A percentile compares a stretch with the other conserved stretches of the same genome.
Conservation (phyloP, 2,113 vertebrate genomes). For the Puntigrus tetrazona region DNA sequence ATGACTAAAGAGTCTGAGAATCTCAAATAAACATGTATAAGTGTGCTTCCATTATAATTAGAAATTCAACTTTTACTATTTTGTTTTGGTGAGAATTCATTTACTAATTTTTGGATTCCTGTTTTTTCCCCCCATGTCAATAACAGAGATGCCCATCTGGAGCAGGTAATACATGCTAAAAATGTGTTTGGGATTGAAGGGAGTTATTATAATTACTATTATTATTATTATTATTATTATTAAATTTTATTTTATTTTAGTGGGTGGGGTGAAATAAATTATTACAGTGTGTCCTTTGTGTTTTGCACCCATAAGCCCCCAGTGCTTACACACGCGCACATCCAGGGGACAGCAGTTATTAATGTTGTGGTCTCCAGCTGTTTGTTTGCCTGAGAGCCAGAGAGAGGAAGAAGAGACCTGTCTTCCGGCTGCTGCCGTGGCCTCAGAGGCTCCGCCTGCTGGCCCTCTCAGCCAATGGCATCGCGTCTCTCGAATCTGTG, state of each 20-base stretch:
- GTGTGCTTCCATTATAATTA: conserved; percentile 57
- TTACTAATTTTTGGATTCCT: conserved; percentile 31
- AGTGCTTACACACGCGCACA: conserved; percentile 2
- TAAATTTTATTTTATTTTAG: background rate
- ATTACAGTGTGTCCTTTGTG: conserved; percentile 19
- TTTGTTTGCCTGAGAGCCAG: conserved; percentile 11
- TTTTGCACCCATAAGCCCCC: conserved; percentile 33
- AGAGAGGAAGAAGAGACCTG: conserved; percentile 28
- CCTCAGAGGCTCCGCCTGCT: conserved; percentile 8
- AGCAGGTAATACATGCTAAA: conserved; percentile 14
- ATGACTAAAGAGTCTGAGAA: conserved; percentile 42
- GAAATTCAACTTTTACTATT: conserved; percentile 50
- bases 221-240: background rate
- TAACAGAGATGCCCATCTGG: conserved; percentile 1
- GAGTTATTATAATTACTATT: background rate
- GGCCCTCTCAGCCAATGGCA: conserved; percentile 2
- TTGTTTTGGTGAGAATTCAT: conserved; percentile 9
- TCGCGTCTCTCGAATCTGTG: conserved; percentile 43
- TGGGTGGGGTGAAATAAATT: conserved; percentile 28
- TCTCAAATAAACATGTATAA: conserved; percentile 59
- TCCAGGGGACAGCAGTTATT: conserved; percentile 17
- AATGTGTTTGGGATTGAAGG: conserved; percentile 8
- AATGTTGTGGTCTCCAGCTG: conserved; percentile 25
- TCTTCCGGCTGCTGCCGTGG: conserved; percentile 22
- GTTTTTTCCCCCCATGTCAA: background rate